Evolutionary conservation across 2,797 vertebrate species (phyloP), one percentile per base, ranked within the genome.

Genomic region (Gobio occitaniae): DNA sequence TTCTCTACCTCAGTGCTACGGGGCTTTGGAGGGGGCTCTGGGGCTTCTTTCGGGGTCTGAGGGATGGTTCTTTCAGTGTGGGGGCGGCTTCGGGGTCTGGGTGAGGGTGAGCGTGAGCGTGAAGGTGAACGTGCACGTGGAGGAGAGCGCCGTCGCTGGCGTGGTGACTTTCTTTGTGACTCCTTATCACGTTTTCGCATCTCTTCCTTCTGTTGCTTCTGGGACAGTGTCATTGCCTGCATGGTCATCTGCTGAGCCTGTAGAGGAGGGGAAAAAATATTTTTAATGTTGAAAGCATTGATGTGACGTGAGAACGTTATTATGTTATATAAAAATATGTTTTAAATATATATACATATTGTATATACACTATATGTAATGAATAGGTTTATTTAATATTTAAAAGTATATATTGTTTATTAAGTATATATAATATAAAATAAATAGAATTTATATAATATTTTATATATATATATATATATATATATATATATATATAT

Each of bases 231-330:
- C 93, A 99, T 95, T 1, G 98, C 98, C 92, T 99, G 97, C 87
- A 96, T 81, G 3, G 97, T 99, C 97, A 99, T 97, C 95, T 99
- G 98, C 93, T 99, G 98, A 65, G 98, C 98, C 98, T 99, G 86
- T 29, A 36, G 29, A 56, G 19, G 72, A 41, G 61, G n/a, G 72
- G 29, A 69, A 79, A 52, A 8, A 10, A 13, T 29, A 13, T 25
- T 48, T 38, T 77, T 25, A 16, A 59, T 8, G 4, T 77, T 59
- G 0, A 56, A 13, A 21, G 17, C 6, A 54, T 6, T 36, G 3
- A n/a, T 25, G 36, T 59, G 3, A 41, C 16, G 16, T 10, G 6
- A 59, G 13, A 80, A 13, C 44, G 38, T 29, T 44, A 29, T 19
- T 54, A 38, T 48, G 25, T 48, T 66, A 44, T 47, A 21, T 47